A percentile compares a stretch with the other conserved stretches of the same genome.
Evolutionary conservation across 1,140 invertebrate genomes (phyloP).

Genomic region (Babylonia areolata): DNA sequence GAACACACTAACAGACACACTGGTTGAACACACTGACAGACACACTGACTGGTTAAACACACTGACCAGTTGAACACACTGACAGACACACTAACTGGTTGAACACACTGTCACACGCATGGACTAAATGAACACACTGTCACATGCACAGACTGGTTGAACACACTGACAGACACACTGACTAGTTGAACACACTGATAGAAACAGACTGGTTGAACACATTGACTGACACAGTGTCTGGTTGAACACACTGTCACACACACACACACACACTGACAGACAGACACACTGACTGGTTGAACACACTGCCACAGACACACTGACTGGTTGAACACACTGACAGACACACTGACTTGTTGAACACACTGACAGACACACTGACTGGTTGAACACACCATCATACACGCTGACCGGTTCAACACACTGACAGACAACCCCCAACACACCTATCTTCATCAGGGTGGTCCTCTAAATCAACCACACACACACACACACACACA

Average conservation of each 20-base stretch:
- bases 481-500: conserved; percentile 46
- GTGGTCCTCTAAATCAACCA: conserved; percentile 70
- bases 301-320: background rate
- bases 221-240: no score
- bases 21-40: background rate
- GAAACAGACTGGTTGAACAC: background rate
- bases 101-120: background rate
- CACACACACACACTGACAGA: background rate
- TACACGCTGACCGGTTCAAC: conserved; percentile 69
- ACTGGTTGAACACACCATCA: conserved; percentile 73
- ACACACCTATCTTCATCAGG: conserved; percentile 73
- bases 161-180: background rate
- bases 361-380: background rate
- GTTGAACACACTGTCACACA: background rate
- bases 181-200: background rate
- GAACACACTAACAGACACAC: no score
- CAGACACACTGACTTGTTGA: background rate
- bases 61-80: conserved; percentile 67
- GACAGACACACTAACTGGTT: conserved; percentile 17
- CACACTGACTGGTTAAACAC: background rate
- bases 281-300: background rate
- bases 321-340: background rate
- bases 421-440: conserved; percentile 49
- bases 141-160: background rate
- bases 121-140: background rate